Base-by-base conservation (phyloP, 2,113 vertebrate species). In the Rhegmatorhina hoffmannsi region DNA sequence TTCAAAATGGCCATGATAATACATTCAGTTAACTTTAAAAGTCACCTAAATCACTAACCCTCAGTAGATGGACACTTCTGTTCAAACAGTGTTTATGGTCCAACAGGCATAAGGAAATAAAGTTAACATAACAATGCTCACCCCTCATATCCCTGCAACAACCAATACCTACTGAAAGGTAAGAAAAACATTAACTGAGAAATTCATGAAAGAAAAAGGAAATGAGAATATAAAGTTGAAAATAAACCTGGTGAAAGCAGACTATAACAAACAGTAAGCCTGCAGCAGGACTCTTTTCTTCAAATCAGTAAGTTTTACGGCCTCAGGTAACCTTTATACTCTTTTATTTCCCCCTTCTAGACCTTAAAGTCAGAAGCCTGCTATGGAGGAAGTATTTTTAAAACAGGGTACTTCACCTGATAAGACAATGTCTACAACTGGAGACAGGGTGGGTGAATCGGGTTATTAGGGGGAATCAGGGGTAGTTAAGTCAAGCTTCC, bases 401-500 rank as follows among this genome's bases (percentile, higher is more conserved):
- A 89, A 69, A 69, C n/a, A 43, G 60, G 25, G 6, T 46, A 21
- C 3, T 53, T 53, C 10, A 86, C 20, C 64, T 52, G 15, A 29
- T 63, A 67, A 77, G 33, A 16, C 26, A 69, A 76, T 9, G 9
- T 55, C 18, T 73, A 29, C 20, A 85, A 17, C 4, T 50, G 17
- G 8, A 81, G 29, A 46, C 2, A 13, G 6, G 24, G 47, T 11
- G 13, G 24, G 24, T 7, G 25, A 62, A 53, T 1, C 1, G 16
- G 3, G 17, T 9, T 31, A 3, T 40, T 13, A 40, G 47, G 24
- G 24, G 24, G 25, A 62, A 53, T 1, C 1, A 0, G 16, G 3
- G 17, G 11, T 36, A 3, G 16, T 18, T 87, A 40, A 53, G 52
- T 6, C 21, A 85, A 73, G 50, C 58, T 85, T 79, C 50, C 31